Evolutionary conservation across 1,140 invertebrate genomes (phyloP).

Genomic region (Drosophila nebulosa): DNA sequence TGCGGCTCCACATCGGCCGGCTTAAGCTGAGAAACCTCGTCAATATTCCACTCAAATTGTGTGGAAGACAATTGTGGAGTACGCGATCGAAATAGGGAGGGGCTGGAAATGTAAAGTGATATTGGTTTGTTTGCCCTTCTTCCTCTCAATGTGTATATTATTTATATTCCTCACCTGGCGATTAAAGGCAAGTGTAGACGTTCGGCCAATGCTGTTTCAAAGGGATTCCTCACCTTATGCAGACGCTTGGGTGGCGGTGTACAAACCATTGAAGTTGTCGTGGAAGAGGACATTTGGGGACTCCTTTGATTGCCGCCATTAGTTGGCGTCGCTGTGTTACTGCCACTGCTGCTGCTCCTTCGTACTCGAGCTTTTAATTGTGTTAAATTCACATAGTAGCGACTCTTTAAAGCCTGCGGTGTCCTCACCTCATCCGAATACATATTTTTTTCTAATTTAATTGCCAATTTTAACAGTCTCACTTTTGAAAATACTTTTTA

Average conservation of each 20-base stretch:
- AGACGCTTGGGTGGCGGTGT: conserved; percentile 75
- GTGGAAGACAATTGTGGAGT: conserved; percentile 81
- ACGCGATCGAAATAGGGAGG: conserved; percentile 68
- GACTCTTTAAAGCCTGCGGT: conserved; percentile 51
- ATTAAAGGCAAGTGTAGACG: conserved; percentile 76
- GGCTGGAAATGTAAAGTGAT: conserved; percentile 35
- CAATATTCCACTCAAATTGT: conserved; percentile 83
- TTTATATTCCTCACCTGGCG: conserved; percentile 56
- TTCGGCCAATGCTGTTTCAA: conserved; percentile 66
- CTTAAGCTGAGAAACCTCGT: conserved; percentile 82
- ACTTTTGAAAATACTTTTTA: conserved; percentile 19
- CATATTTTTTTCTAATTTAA: conserved; percentile 32
- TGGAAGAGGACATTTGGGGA: conserved; percentile 40
- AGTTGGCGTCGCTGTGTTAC: conserved; percentile 42
- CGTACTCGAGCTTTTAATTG: conserved; percentile 42
- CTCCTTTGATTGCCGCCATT: conserved; percentile 67
- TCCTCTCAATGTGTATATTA: no score
- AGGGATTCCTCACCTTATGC: conserved; percentile 74
- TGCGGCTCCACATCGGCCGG: conserved; percentile 83
- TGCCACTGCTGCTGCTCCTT: conserved; percentile 20
- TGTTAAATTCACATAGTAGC: conserved; percentile 42
- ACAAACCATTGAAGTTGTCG: conserved; percentile 25
- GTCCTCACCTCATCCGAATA: conserved; percentile 62
- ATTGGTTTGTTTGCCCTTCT: neutral
- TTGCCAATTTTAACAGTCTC: conserved; percentile 12